Conservation (phyloP, 2,888 invertebrate genomes). For the Brassicogethes aeneus region DNA sequence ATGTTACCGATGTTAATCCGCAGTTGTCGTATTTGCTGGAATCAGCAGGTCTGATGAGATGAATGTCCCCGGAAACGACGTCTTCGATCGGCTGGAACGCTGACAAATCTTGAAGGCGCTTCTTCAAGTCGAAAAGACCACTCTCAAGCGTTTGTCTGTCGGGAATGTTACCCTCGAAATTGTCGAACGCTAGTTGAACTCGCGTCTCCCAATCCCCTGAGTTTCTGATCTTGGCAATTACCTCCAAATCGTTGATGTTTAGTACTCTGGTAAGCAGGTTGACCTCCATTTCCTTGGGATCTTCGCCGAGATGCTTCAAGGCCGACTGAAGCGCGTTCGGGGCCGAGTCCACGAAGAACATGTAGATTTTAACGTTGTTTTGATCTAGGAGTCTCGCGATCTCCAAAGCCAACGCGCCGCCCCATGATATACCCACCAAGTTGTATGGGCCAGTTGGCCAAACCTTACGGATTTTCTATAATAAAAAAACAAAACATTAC, state of each 20-base stretch:
- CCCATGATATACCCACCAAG: slow-evolving; percentile 84
- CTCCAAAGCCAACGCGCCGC: slow-evolving; percentile 71
- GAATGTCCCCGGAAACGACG: slow-evolving; percentile 27
- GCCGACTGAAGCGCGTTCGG: slow-evolving; percentile 58
- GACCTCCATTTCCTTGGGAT: slow-evolving; percentile 39
- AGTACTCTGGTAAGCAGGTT: slow-evolving; percentile 49
- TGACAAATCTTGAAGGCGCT: slow-evolving; percentile 24
- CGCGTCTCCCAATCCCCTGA: slow-evolving; percentile 22
- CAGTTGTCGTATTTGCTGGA: slow-evolving; percentile 35
- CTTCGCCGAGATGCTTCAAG: slow-evolving; percentile 41
- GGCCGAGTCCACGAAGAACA: slow-evolving; percentile 75
- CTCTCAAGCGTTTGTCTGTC: slow-evolving; percentile 20
- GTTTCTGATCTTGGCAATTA: slow-evolving; percentile 26
- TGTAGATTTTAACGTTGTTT: slow-evolving; percentile 46
- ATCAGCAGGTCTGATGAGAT: slow-evolving; percentile 32
- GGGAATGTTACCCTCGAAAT: slow-evolving; percentile 19
- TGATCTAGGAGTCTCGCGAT: slow-evolving; percentile 65
- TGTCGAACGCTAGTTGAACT: slow-evolving; percentile 23
- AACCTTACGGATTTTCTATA: slow-evolving; percentile 53
- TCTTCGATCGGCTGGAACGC: slow-evolving; percentile 24
- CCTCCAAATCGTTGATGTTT: slow-evolving; percentile 39
- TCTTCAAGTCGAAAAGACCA: slow-evolving; percentile 25
- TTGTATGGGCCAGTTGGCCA: slow-evolving; percentile 57
- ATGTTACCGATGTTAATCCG: slow-evolving; percentile 30
- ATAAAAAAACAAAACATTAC: slow-evolving; percentile 21